These are phyloP conservation scores for Morpho deidamia DNA, from an alignment of 2,888 invertebrate genomes.

Conservation along the genomic window DNA sequence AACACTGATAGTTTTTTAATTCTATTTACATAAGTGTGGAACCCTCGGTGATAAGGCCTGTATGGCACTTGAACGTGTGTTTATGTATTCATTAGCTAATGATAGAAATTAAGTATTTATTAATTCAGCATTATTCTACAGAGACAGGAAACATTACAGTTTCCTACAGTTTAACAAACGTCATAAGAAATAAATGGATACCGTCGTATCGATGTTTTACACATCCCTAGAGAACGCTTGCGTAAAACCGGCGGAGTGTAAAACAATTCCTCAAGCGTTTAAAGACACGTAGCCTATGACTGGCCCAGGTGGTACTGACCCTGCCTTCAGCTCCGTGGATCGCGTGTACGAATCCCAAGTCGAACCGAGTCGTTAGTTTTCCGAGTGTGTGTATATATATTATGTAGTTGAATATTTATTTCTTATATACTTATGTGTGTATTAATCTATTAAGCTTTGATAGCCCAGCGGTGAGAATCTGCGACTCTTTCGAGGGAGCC, in stretches of 20 bases:
- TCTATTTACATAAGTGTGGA: background rate
- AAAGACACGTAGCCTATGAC: slow-evolving; percentile 4
- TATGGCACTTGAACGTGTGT: too few relatives aligned
- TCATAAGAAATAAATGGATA: background rate
- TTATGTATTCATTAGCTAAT: background rate
- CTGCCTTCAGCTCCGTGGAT: too few relatives aligned
- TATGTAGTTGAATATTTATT: background rate
- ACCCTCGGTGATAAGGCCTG: background rate
- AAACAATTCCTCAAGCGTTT: slow-evolving; percentile 17
- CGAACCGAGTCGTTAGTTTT: too few relatives aligned
- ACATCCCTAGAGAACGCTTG: slow-evolving; percentile 10
- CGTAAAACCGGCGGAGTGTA: slow-evolving; percentile 16
- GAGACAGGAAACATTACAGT: background rate
- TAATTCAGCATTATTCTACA: background rate
- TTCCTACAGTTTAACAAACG: background rate
- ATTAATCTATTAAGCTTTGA: too few relatives aligned
- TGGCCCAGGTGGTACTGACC: too few relatives aligned
- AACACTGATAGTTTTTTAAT: too few relatives aligned
- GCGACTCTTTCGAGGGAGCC: too few relatives aligned
- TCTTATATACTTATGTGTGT: too few relatives aligned
- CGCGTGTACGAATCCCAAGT: too few relatives aligned
- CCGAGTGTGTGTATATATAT: too few relatives aligned
- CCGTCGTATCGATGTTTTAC: slow-evolving; percentile 1
- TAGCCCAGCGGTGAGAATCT: too few relatives aligned
- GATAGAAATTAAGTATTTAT: background rate